phyloP scores from a whole-genome alignment of 2,797 vertebrate species.

The Argya squamiceps region DNA sequence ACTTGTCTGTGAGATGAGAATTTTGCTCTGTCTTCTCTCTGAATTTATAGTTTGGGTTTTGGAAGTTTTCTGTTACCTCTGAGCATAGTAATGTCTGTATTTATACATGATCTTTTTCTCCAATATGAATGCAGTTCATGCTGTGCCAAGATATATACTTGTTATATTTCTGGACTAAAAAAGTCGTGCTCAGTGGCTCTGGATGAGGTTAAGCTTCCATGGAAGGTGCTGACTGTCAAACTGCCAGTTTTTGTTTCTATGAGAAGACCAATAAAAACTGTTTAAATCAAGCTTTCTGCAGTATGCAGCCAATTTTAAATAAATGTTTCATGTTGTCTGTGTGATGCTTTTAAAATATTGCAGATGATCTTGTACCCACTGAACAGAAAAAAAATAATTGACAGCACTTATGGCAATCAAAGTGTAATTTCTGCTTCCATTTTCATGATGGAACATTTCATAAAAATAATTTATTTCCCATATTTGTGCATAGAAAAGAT shows the following conservation, averaged over 20 bases:
- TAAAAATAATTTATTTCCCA: neutral
- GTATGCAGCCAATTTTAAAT: conserved; percentile 58
- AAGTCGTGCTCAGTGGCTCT: conserved; percentile 11
- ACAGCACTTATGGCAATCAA: neutral
- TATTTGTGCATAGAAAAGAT: neutral
- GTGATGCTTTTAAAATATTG: conserved; percentile 37
- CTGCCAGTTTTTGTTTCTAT: conserved; percentile 48
- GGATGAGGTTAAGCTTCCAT: neutral
- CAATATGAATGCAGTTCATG: accelerated
- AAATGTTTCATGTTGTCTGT: conserved; percentile 70
- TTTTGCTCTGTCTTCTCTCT: neutral
- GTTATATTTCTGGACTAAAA: conserved; percentile 40
- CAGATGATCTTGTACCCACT: conserved; percentile 48
- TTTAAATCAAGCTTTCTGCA: conserved; percentile 60
- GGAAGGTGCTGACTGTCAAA: conserved; percentile 26
- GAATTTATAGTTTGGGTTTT: neutral
- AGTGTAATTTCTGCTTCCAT: neutral
- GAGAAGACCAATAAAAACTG: conserved; percentile 41
- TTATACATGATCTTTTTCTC: neutral
- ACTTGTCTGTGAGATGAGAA: neutral
- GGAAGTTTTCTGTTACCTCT: neutral
- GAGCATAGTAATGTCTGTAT: neutral
- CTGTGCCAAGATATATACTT: neutral
- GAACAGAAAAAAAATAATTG: conserved; percentile 55
- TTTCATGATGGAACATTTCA: neutral